Conservation (phyloP, 1,140 invertebrate species). For the Tetramorium simillimum region DNA sequence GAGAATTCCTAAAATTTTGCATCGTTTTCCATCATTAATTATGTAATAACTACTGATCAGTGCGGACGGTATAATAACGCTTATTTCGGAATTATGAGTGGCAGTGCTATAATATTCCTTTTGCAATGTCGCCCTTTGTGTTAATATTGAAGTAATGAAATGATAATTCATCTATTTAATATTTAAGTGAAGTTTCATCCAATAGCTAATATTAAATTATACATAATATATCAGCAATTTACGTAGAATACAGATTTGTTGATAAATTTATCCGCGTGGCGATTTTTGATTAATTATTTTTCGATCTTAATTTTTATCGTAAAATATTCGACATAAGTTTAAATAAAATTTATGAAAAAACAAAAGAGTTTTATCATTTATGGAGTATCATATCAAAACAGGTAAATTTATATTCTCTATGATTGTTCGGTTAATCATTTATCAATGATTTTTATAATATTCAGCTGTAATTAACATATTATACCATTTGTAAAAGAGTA, state of each 20-base stretch:
- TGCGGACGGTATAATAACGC: slow-evolving; percentile 12
- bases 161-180: slow-evolving; percentile 17
- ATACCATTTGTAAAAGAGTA: not conserved
- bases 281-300: not conserved
- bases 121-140: not conserved
- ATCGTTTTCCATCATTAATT: slow-evolving; percentile 21
- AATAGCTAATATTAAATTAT: not conserved
- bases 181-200: slow-evolving; percentile 16
- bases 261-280: not conserved
- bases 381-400: not conserved
- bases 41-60: slow-evolving; percentile 28
- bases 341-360: not conserved
- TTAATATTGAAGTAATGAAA: slow-evolving; percentile 20
- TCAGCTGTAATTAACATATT: not conserved
- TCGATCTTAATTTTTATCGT: not conserved
- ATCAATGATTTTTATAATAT: not conserved
- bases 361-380: not conserved
- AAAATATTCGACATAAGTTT: not conserved
- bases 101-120: slow-evolving; percentile 6
- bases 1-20: not conserved
- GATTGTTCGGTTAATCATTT: not conserved
- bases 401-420: not conserved
- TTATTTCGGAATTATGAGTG: slow-evolving; percentile 11
- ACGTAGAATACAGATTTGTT: not conserved
- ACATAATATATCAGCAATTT: slow-evolving; percentile 6